Evolutionary conservation across 2,797 vertebrate genomes (phyloP), one percentile per base, ranked within the genome.

Genomic region (Crenichthys baileyi): DNA sequence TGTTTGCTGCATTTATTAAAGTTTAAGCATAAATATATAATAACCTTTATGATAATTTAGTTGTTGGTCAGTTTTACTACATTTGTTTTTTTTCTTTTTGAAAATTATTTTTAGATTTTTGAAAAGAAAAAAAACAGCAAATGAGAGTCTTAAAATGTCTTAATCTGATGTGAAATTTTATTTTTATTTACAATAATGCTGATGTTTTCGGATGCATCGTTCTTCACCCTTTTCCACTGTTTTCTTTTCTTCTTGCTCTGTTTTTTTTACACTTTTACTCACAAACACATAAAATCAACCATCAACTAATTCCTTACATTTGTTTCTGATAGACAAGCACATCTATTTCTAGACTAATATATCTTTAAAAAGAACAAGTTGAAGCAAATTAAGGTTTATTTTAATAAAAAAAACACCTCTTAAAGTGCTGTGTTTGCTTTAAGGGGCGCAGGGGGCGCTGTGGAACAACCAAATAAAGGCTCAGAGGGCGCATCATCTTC

Each of bases 361-460:
- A 4, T 9, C 13, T 22, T 36, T 65, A 65, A 20, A 9, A 65
- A 39, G 4, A 36, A 65, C 29, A 4, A 31, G 31, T 18, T 50
- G 2, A 50, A 53, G 16, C 1, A 53, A 53, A 20, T 39, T 3
- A 18, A 65, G 29, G 15, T 20, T 63, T 16, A 26, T 0, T 5
- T 63, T 9, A 46, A 46, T 0, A 44, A 39, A 9, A 31, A 7
- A 20, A 36, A 18, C 2, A 36, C 31, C 39, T 67, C 3, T 9
- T 50, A 7, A 41, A 46, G 36, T 1, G 16, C 2, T 12, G 0
- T 53, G 26, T 46, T 55, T 83, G 83, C 75, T 0, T 74, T 39
- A 22, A 8, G 65, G 41, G 39, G 44, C 78, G 55, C 78, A 93
- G 91, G 90, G 89, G 90, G 90, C 83, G 85, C 85, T 89, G 70